Base-by-base conservation (phyloP, 2,797 vertebrate species). In the Oreochromis mossambicus region DNA sequence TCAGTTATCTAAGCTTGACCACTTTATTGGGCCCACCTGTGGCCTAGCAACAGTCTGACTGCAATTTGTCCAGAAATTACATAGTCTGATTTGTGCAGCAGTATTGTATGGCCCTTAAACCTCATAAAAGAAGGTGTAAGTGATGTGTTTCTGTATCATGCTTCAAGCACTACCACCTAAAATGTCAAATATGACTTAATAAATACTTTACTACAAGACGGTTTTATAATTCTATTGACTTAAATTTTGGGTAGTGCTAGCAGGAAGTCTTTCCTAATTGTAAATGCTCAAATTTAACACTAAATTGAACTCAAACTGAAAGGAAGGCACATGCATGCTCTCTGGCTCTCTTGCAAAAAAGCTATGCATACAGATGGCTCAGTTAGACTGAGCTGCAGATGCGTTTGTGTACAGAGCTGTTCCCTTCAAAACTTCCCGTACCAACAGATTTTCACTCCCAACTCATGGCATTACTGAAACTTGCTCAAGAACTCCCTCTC, bases 41-140 rank as follows among this genome's bases (percentile, higher is more conserved):
- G 43, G 68, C 41, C 68, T 50, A 75, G 68, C 15, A 75, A 50
- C 43, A 50, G 15, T 32, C 68, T 48, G 24, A 75, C 43, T 19
- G 43, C 68, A 75, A 32, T 19, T 50, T 75, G 26, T 50, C 68
- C 10, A 50, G 4, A 50, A 50, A 48, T 29, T 2, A 48, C 24
- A 1, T 32, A 1, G 24, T 48, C 15, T 73, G 43, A 29, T 73
- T 48, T 19, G 24, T 0, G 15, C 38, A 70, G 68, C 9, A 8
- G 41, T 73, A 43, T 48, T 73, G 26, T 50, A 75, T 5, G 17
- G 43, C 3, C 43, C 6, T 75, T 50, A 50, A 19, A 32, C 15
- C 17, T 19, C 26, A 75, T 46, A 48, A 13, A 75, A 50, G 24
- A 73, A 19, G 24, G 5, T 50, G 70, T 32, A 75, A 19, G 10